phyloP scores from a whole-genome alignment of 23 tunicate genomes.

The Trididemnum nubilum region DNA sequence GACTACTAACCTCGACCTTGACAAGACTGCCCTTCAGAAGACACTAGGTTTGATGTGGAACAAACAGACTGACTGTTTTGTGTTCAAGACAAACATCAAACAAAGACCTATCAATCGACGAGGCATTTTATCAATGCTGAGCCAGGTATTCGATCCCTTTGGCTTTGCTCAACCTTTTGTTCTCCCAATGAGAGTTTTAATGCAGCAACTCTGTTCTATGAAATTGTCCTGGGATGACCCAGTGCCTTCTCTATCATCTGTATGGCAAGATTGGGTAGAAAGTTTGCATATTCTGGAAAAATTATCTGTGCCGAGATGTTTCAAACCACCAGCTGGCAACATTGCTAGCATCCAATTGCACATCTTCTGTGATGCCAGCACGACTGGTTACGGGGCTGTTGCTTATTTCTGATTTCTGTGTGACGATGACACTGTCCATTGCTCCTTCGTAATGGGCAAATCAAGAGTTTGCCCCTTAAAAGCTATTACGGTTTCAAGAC shows the following conservation, averaged over 20 bases:
- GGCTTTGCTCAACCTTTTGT: background rate
- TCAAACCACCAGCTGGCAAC: background rate
- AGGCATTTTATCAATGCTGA: slow-evolving; percentile 12
- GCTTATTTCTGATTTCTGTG: background rate
- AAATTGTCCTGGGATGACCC: slow-evolving; percentile 18
- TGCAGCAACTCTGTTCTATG: background rate
- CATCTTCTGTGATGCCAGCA: slow-evolving; percentile 4
- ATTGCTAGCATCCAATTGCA: background rate
- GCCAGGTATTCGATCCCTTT: slow-evolving; percentile 3
- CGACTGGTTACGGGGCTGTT: background rate
- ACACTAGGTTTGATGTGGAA: background rate
- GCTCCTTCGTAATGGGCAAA: background rate
- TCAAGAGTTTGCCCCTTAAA: slow-evolving; percentile 11
- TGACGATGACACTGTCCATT: background rate
- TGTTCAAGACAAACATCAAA: background rate
- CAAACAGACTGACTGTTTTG: background rate
- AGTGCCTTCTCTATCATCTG: background rate
- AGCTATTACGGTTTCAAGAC: slow-evolving; percentile 6
- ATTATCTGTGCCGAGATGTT: slow-evolving; percentile 2
- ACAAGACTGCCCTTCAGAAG: background rate
- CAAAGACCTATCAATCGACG: background rate
- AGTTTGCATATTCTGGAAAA: background rate
- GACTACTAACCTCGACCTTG: background rate
- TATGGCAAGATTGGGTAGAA: background rate
- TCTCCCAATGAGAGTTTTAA: background rate